phyloP scores from a whole-genome alignment of 1,140 invertebrate species.

The Chelonus insularis region DNA sequence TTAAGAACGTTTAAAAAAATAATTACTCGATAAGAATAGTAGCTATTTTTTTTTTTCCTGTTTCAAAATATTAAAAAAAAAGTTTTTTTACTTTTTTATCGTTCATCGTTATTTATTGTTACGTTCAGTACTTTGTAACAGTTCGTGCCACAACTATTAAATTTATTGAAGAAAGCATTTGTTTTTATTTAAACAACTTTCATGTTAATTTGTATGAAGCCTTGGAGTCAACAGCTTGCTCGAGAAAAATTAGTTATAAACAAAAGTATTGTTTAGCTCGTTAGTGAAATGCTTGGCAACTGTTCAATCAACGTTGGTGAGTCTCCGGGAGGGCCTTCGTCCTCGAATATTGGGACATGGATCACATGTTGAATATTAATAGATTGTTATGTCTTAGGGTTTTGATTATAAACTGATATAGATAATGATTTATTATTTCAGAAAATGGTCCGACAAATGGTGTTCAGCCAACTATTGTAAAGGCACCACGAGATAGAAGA shows the following conservation, averaged over 20 bases:
- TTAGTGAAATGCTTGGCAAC: constrained; percentile 3
- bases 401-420: background rate
- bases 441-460: constrained; percentile 50
- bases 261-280: background rate
- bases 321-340: background rate
- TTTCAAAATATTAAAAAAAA: too few relatives aligned
- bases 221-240: background rate
- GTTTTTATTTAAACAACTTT: too few relatives aligned
- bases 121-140: too few relatives aligned
- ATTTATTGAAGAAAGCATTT: too few relatives aligned
- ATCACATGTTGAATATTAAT: constrained; percentile 1
- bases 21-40: too few relatives aligned
- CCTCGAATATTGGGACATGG: background rate
- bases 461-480: constrained; percentile 58
- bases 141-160: too few relatives aligned
- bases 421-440: constrained; percentile 37
- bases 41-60: too few relatives aligned
- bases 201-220: background rate
- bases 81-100: too few relatives aligned
- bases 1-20: too few relatives aligned
- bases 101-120: too few relatives aligned
- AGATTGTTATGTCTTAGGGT: background rate
- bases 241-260: background rate
- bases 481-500: constrained; percentile 64
- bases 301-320: background rate